Percentiles rank a stretch among this genome's conserved stretches.
Evolutionary conservation across 2,888 invertebrate genomes (phyloP).

Genomic region (Synanthedon tipuliformis): DNA sequence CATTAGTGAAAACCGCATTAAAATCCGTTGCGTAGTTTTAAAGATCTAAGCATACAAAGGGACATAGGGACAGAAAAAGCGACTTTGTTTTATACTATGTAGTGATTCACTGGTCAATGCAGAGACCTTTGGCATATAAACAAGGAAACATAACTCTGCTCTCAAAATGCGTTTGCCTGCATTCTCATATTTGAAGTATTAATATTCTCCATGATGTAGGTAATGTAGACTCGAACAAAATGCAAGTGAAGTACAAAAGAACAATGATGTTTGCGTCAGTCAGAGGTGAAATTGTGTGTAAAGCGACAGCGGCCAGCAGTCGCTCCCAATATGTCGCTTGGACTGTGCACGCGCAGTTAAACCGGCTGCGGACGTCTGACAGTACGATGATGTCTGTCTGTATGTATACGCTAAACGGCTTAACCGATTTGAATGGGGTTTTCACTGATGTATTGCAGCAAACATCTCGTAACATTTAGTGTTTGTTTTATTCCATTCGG

Average conservation of each 20-base stretch:
- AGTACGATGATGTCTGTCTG: conserved; percentile 31
- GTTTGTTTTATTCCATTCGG: too few relatives aligned
- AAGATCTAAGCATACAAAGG: too few relatives aligned
- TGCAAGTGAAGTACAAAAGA: conserved; percentile 42
- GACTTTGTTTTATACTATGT: too few relatives aligned
- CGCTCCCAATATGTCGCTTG: conserved; percentile 66
- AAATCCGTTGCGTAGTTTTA: too few relatives aligned
- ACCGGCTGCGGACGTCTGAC: conserved; percentile 43
- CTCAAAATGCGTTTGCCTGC: neutral
- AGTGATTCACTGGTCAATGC: too few relatives aligned
- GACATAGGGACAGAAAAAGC: too few relatives aligned
- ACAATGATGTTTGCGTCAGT: conserved; percentile 67
- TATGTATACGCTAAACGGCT: too few relatives aligned
- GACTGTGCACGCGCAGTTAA: conserved; percentile 50
- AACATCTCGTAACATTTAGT: too few relatives aligned
- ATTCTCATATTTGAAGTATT: neutral
- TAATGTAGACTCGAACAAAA: conserved; percentile 40
- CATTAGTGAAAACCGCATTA: too few relatives aligned
- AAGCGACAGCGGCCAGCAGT: conserved; percentile 65
- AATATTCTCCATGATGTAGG: conserved; percentile 9
- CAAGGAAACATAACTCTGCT: too few relatives aligned
- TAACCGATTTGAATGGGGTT: too few relatives aligned
- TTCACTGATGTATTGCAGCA: too few relatives aligned
- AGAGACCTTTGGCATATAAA: neutral
- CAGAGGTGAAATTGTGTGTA: conserved; percentile 71